These are phyloP conservation scores for Zoanthus sociatus DNA, from an alignment of 92 coral and sea anemone genomes.

Conservation along the genomic window DNA sequence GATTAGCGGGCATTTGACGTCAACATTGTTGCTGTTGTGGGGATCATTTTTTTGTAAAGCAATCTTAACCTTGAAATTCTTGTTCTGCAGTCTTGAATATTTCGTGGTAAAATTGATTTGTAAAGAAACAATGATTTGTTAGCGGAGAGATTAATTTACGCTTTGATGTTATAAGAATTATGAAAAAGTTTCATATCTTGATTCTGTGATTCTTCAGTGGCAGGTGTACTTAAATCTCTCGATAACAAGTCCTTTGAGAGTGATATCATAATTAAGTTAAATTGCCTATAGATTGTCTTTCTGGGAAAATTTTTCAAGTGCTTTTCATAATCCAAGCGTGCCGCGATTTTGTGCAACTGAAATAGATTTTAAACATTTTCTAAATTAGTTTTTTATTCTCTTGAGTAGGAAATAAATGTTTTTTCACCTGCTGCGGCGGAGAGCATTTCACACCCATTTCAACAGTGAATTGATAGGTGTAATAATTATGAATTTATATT, in stretches of 20 bases:
- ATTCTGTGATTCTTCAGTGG: not conserved
- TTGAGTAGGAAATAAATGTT: not conserved
- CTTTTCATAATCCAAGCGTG: not conserved
- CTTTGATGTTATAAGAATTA: not conserved
- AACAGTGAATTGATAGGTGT: too few relatives aligned
- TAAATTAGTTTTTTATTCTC: not conserved
- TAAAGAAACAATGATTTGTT: not conserved
- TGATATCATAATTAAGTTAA: constrained; percentile 5
- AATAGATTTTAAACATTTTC: not conserved
- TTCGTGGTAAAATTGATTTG: not conserved
- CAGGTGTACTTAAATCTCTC: constrained; percentile 11
- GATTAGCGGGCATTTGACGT: not conserved
- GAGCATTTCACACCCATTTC: not conserved
- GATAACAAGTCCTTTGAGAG: not conserved
- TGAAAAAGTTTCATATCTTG: not conserved
- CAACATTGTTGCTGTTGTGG: not conserved
- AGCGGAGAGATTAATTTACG: not conserved
- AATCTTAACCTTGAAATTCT: not conserved
- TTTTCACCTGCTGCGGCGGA: not conserved
- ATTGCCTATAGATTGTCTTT: not conserved
- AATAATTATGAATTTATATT: too few relatives aligned
- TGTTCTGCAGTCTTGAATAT: not conserved
- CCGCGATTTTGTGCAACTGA: not conserved
- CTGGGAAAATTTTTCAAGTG: not conserved
- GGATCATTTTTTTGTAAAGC: not conserved